These are phyloP conservation scores for Tamandua tetradactyla DNA, from an alignment of 2,797 vertebrate genomes.

Conservation along the genomic window DNA sequence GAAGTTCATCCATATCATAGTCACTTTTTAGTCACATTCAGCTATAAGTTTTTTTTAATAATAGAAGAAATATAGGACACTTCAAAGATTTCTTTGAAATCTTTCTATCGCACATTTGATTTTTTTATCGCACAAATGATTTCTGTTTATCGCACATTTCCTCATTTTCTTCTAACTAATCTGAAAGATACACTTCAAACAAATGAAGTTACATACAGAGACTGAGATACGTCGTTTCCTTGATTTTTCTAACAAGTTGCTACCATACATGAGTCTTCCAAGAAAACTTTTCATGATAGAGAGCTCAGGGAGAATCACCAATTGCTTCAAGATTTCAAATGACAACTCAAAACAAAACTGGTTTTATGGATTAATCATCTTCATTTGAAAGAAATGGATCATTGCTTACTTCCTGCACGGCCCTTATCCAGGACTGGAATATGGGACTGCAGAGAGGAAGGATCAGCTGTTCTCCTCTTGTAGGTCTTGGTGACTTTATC, in stretches of 20 bases:
- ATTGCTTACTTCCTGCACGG: slow-evolving; percentile 92
- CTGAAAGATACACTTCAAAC: background rate
- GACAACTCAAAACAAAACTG: background rate
- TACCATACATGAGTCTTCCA: background rate
- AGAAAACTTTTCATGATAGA: background rate
- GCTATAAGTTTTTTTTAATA: background rate
- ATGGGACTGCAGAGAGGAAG: slow-evolving; percentile 91
- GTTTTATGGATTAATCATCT: background rate
- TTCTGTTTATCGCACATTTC: background rate
- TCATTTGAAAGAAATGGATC: slow-evolving; percentile 53
- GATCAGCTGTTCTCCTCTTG: slow-evolving; percentile 92
- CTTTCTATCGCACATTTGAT: no score
- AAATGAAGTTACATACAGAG: background rate
- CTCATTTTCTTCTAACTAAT: slow-evolving; percentile 36
- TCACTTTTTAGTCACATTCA: background rate
- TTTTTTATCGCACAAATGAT: no score
- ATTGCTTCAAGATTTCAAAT: background rate
- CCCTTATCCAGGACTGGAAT: slow-evolving; percentile 97
- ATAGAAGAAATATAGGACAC: background rate
- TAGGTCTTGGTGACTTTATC: slow-evolving; percentile 99
- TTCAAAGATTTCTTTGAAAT: background rate
- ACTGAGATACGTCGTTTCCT: background rate
- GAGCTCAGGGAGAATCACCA: background rate
- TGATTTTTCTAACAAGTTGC: slow-evolving; percentile 12
- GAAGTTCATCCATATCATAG: background rate